phyloP scores from a whole-genome alignment of 2,113 vertebrate species.

The Atherinomorus stipes region DNA sequence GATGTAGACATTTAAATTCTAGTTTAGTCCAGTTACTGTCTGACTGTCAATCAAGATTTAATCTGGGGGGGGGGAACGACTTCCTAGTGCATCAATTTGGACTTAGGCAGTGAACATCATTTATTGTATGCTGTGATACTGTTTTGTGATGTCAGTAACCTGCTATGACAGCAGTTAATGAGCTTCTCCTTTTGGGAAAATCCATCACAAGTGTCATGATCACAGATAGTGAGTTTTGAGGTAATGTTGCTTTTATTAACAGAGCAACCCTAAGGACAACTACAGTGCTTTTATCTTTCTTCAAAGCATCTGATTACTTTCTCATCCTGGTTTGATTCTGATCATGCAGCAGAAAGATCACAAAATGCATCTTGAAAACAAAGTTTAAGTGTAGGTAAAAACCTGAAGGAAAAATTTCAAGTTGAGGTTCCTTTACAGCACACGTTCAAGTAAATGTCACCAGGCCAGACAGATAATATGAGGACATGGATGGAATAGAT shows the following conservation, averaged over 20 bases:
- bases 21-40: constrained; percentile 8
- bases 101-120: not conserved
- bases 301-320: not conserved
- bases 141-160: constrained; percentile 2
- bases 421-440: not conserved
- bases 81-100: not conserved
- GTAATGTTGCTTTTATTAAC: not conserved
- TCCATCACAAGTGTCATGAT: not conserved
- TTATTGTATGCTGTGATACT: constrained; percentile 3
- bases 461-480: not conserved
- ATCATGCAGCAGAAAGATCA: no score
- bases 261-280: not conserved
- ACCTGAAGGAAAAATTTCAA: not conserved
- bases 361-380: no score
- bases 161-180: not conserved
- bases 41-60: constrained; percentile 7
- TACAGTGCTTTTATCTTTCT: not conserved
- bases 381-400: no score
- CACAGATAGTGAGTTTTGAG: not conserved
- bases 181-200: not conserved
- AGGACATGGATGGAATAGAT: constrained; percentile 24
- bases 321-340: not conserved
- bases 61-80: not conserved
- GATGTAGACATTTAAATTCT: constrained; percentile 8
- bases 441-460: constrained; percentile 5